Conservation (phyloP, 2,888 invertebrate species). For the Holacanthella duospinosa region DNA sequence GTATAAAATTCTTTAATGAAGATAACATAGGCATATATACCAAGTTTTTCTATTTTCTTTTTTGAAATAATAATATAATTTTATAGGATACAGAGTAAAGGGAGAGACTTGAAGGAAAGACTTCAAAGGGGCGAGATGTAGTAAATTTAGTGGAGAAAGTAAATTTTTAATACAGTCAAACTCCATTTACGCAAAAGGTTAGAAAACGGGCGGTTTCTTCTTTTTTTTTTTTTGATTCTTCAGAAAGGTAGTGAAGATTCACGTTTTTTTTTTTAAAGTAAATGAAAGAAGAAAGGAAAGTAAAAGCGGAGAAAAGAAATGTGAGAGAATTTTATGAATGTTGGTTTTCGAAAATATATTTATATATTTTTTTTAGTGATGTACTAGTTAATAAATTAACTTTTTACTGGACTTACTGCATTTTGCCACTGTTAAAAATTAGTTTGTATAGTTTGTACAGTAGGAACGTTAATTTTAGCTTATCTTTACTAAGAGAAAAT, state of each 20-base stretch:
- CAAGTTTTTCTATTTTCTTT: background rate
- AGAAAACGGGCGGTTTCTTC: background rate
- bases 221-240: background rate
- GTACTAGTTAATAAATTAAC: no score
- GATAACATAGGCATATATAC: background rate
- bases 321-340: background rate
- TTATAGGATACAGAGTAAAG: background rate
- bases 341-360: no score
- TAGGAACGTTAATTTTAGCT: no score
- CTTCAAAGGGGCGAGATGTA: background rate
- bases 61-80: background rate
- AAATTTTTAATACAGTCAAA: background rate
- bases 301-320: background rate
- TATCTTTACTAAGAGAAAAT: no score
- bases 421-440: no score
- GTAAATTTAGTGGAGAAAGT: background rate
- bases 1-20: slow-evolving; percentile 10
- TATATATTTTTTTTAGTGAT: no score
- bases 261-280: background rate
- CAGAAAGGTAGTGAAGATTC: background rate
- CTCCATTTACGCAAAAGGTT: slow-evolving; percentile 1
- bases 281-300: background rate
- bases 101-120: background rate
- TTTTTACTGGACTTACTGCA: no score
- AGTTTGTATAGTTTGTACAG: no score